These are phyloP conservation scores for Apamea monoglypha DNA, from an alignment of 2,888 invertebrate genomes.

Conservation along the genomic window DNA sequence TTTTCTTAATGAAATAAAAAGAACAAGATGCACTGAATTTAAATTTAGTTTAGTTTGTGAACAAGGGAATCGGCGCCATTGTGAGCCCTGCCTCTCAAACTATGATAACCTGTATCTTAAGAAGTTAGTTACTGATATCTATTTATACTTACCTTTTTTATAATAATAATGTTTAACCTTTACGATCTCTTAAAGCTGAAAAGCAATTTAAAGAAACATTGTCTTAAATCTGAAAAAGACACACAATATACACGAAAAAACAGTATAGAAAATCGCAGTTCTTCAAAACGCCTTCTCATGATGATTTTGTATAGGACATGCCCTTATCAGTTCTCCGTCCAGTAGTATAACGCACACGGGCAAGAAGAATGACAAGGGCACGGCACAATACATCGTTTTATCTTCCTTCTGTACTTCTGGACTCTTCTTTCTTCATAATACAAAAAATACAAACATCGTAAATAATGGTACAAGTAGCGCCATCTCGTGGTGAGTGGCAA, in stretches of 20 bases:
- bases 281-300: conserved; percentile 36
- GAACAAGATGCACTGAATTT: no score
- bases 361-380: conserved; percentile 98
- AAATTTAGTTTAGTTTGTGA: no score
- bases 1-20: no score
- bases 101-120: no score
- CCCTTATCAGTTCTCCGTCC: conserved; percentile 94
- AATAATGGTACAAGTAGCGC: conserved; percentile 50
- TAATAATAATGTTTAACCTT: neutral
- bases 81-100: no score
- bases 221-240: neutral
- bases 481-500: conserved; percentile 74
- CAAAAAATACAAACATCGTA: conserved; percentile 18
- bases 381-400: conserved; percentile 76
- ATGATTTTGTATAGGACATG: conserved; percentile 56
- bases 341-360: conserved; percentile 95
- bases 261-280: neutral
- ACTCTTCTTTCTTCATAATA: conserved; percentile 38
- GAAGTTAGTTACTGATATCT: no score
- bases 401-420: conserved; percentile 1
- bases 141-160: no score
- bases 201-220: neutral
- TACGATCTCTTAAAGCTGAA: no score
- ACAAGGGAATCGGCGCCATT: no score
- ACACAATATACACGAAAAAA: neutral